These are phyloP conservation scores for Daboia siamensis DNA, from an alignment of 2,113 vertebrate genomes.

Conservation along the genomic window DNA sequence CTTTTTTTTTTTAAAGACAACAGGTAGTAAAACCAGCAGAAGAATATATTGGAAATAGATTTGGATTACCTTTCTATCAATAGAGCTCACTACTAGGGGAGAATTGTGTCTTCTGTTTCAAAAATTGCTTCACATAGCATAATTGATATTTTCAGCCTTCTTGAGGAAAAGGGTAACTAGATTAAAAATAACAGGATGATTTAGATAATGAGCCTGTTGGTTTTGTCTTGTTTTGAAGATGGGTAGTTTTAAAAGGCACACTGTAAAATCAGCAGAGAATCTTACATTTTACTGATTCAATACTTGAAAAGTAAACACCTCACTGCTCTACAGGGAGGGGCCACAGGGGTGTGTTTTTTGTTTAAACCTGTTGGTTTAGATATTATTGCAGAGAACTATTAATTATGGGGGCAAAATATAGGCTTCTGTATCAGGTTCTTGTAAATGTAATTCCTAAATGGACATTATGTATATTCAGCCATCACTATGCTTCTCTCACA, in stretches of 20 bases:
- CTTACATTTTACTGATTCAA: constrained; percentile 74
- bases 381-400: constrained; percentile 70
- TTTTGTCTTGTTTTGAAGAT: constrained; percentile 52
- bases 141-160: constrained; percentile 69
- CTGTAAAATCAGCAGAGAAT: constrained; percentile 74
- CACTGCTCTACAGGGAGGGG: constrained; percentile 72
- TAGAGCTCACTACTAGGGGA: constrained; percentile 67
- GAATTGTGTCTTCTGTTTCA: constrained; percentile 66
- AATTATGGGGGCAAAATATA: constrained; percentile 70
- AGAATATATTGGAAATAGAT: constrained; percentile 64
- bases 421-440: constrained; percentile 75
- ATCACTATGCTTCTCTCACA: constrained; percentile 54
- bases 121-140: constrained; percentile 66
- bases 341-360: constrained; percentile 58
- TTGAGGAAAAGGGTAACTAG: constrained; percentile 63
- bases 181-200: constrained; percentile 62
- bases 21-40: constrained; percentile 73
- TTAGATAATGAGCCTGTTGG: constrained; percentile 53
- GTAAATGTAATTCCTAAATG: constrained; percentile 68
- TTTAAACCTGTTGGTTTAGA: constrained; percentile 77
- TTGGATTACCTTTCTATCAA: constrained; percentile 64
- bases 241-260: constrained; percentile 68
- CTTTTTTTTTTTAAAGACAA: constrained; percentile 53
- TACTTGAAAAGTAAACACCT: constrained; percentile 85
- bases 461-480: constrained; percentile 64